Base-by-base conservation (phyloP, 2,113 vertebrate species). In the Odocoileus virginianus region DNA sequence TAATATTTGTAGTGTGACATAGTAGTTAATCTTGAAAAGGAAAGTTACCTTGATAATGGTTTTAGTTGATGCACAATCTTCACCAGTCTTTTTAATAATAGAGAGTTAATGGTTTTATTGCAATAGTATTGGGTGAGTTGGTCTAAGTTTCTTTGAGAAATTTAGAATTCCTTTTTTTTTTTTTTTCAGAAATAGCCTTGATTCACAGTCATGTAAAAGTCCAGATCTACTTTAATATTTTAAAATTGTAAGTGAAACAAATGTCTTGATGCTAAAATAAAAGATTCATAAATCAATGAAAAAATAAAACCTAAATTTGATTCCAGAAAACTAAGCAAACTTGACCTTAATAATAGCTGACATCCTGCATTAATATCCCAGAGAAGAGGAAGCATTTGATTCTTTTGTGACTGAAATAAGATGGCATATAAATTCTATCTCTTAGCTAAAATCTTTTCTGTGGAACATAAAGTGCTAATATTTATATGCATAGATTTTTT, bases 291-390 rank as follows among this genome's bases (percentile, higher is more conserved):
- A 89, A 57, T 61, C 3, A 87, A 71, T 79, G 11, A 61, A 9
- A 92, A 85, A 79, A 45, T n/a, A 95, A 83, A 78, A 83, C 11
- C 43, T 90, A 84, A 87, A 33, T 86, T 87, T 97, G 40, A 57
- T 91, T 81, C 36, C 33, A 79, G 36, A 71, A 96, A 64, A 33
- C 5, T 43, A 82, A 91, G 28, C 2, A 87, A 90, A 78, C 71
- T 40, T 64, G 55, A 86, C 8, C 23, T 76, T n/a, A 27, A 58
- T 14, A 50, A n/a, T 57, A 91, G 25, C 28, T 82, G 47, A 82
- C 60, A 15, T 25, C 10, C n/a, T 92, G 25, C 4, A 45, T 64
- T 79, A 33, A 79, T 88, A 54, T 88, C 7, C 19, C 45, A 81
- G 11, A 71, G 55, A 43, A 33, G 6, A 61, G 14, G 17, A 92